These are phyloP conservation scores for Enteromius anoplus DNA, from an alignment of 2,797 vertebrate genomes.

Conservation along the genomic window DNA sequence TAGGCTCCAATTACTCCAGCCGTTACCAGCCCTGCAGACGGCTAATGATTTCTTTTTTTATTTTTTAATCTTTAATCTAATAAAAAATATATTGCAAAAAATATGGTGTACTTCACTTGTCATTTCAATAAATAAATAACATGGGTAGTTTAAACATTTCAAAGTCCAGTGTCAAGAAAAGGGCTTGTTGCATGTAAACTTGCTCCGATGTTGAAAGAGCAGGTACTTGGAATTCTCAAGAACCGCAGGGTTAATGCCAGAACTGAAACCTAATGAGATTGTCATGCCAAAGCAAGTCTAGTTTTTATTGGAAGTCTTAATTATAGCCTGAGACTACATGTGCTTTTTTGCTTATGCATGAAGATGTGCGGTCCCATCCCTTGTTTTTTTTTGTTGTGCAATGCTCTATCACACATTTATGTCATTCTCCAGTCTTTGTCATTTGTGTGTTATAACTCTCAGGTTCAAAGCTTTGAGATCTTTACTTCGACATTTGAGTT, in stretches of 20 bases:
- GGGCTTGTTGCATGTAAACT: background rate
- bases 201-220: background rate
- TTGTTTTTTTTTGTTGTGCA: background rate
- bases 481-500: background rate
- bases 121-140: background rate
- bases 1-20: background rate
- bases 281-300: background rate
- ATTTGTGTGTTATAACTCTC: background rate
- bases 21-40: background rate
- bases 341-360: background rate
- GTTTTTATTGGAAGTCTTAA: background rate
- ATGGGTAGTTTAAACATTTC: background rate
- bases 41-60: background rate
- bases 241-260: background rate
- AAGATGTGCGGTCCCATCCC: background rate
- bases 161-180: background rate
- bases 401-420: background rate
- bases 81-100: background rate
- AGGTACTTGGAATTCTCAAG: background rate
- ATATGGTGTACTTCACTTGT: background rate
- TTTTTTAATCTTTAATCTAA: background rate
- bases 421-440: background rate
- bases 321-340: background rate
- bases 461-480: background rate
- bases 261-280: background rate